Conservation (phyloP, 1,140 invertebrate species). For the Cataglyphis hispanica region DNA sequence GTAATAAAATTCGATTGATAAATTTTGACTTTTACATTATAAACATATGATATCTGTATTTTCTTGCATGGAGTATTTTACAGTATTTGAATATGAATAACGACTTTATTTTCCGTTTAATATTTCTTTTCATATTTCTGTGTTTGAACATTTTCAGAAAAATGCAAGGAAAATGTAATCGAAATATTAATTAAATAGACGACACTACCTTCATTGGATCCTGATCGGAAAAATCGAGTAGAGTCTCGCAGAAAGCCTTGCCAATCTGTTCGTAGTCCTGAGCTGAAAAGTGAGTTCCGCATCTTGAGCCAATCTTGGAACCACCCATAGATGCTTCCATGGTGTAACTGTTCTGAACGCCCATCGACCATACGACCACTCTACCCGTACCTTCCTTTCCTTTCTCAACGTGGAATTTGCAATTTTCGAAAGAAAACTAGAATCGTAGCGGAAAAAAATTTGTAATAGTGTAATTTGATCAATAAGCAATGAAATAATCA, state of each 20-base stretch:
- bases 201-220: slow-evolving; percentile 92
- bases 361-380: slow-evolving; percentile 97
- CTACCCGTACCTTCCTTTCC: slow-evolving; percentile 97
- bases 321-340: slow-evolving; percentile 98
- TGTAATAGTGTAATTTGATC: too few species aligned
- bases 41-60: neutral
- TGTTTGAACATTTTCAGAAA: slow-evolving; percentile 35
- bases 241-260: slow-evolving; percentile 95
- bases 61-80: neutral
- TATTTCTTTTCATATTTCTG: too few species aligned
- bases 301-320: slow-evolving; percentile 92
- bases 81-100: neutral
- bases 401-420: slow-evolving; percentile 96
- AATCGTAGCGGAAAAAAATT: slow-evolving; percentile 74
- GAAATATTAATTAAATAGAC: neutral
- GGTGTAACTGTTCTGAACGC: slow-evolving; percentile 97
- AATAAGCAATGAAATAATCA: neutral
- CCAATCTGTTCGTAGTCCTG: slow-evolving; percentile 94
- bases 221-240: slow-evolving; percentile 96
- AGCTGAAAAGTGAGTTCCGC: slow-evolving; percentile 94
- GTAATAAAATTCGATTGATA: neutral
- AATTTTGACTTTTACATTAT: neutral
- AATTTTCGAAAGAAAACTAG: slow-evolving; percentile 97
- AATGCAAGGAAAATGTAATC: neutral
- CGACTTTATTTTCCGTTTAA: neutral